phyloP scores from a whole-genome alignment of 2,888 invertebrate genomes.

The Steinernema scapterisci region DNA sequence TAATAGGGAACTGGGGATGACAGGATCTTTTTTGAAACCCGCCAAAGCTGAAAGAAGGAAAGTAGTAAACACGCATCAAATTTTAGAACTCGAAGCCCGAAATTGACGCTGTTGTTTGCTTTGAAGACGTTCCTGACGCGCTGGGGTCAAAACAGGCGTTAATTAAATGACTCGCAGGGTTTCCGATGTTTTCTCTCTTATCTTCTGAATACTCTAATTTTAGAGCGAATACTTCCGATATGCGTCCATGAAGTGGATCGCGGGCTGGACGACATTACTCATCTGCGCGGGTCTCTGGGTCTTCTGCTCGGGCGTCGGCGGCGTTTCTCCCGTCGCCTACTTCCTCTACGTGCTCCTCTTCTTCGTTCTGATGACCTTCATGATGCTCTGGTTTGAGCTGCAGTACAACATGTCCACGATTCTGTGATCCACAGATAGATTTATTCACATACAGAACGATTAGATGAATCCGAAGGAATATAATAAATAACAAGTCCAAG shows the following conservation, averaged over 20 bases:
- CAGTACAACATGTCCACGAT: slow-evolving; percentile 65
- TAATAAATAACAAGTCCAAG: not conserved
- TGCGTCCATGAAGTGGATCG: slow-evolving; percentile 59
- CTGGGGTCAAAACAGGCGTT: too few species aligned
- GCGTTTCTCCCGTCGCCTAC: slow-evolving; percentile 48
- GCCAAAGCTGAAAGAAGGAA: not conserved
- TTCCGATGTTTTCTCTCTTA: too few species aligned
- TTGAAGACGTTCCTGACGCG: too few species aligned
- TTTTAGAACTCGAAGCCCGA: too few species aligned
- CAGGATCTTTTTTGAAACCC: not conserved
- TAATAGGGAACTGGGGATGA: too few species aligned
- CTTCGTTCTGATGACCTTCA: slow-evolving; percentile 53
- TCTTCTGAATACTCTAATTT: slow-evolving; percentile 33
- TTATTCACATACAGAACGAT: slow-evolving; percentile 1
- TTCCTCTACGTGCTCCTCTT: slow-evolving; percentile 54
- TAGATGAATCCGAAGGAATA: not conserved
- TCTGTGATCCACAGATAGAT: slow-evolving; percentile 36
- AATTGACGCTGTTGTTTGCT: too few species aligned
- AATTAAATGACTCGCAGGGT: too few species aligned
- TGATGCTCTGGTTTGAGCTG: slow-evolving; percentile 63
- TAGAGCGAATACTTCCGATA: slow-evolving; percentile 65
- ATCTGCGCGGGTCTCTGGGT: slow-evolving; percentile 50
- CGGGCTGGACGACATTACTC: slow-evolving; percentile 48
- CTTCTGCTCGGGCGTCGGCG: slow-evolving; percentile 48
- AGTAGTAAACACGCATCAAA: too few species aligned